These are phyloP conservation scores for Hemiscyllium ocellatum DNA, from an alignment of 2,113 vertebrate species.

Conservation along the genomic window DNA sequence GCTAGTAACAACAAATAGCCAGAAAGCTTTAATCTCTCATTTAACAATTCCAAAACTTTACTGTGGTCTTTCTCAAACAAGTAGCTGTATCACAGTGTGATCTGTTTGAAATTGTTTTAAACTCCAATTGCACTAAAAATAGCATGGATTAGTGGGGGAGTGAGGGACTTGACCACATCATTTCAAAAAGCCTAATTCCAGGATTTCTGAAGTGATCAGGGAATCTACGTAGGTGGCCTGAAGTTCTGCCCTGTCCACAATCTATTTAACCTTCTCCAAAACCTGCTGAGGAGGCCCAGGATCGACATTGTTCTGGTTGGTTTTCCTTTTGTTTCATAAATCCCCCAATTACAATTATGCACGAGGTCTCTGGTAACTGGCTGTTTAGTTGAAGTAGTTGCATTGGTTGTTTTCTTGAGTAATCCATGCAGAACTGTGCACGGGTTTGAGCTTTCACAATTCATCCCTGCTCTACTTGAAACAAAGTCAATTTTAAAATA, in stretches of 20 bases:
- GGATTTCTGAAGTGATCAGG: not conserved
- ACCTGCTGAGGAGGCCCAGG: not conserved
- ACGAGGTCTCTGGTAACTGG: not conserved
- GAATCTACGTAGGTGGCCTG: not conserved
- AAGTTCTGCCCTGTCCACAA: not conserved
- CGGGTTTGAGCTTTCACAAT: not conserved
- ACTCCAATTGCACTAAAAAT: not conserved
- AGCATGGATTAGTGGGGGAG: not conserved
- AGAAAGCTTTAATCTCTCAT: not conserved
- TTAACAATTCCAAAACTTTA: not conserved
- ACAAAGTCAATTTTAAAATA: not conserved
- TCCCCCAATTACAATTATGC: not conserved
- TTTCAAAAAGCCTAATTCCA: not conserved
- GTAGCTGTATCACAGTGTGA: not conserved
- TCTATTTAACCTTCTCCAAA: not conserved
- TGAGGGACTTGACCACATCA: not conserved
- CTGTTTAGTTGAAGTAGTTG: not conserved
- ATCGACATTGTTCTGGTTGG: not conserved
- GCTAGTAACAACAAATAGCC: not conserved
- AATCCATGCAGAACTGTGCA: not conserved
- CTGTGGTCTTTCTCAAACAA: not conserved
- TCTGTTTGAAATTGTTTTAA: not conserved
- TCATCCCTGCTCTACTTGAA: not conserved
- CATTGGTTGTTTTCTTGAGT: not conserved
- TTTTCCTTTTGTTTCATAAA: not conserved